phyloP scores from a whole-genome alignment of 2,113 vertebrate genomes.

The Perognathus longimembris region DNA sequence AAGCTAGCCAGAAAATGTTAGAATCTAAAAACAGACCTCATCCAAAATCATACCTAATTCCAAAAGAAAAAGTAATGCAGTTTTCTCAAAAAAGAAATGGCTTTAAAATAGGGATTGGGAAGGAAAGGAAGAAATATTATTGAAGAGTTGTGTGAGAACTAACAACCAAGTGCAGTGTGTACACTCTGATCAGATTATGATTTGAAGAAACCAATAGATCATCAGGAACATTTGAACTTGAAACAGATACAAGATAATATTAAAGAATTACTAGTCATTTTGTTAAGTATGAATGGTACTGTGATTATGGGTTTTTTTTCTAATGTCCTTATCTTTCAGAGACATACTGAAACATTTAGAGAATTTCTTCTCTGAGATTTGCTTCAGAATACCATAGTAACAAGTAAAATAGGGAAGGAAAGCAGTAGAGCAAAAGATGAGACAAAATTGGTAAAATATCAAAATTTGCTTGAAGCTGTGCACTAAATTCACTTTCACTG shows the following conservation, averaged over 20 bases:
- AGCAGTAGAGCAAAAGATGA: not conserved
- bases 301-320: not conserved
- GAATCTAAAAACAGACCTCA: not conserved
- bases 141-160: slow-evolving; percentile 40
- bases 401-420: not conserved
- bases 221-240: slow-evolving; percentile 53
- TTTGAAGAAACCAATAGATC: slow-evolving; percentile 36
- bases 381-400: not conserved
- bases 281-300: slow-evolving; percentile 8
- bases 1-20: not conserved
- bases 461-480: not conserved
- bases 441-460: slow-evolving; percentile 1
- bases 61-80: slow-evolving; percentile 9
- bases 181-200: slow-evolving; percentile 59
- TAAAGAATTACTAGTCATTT: slow-evolving; percentile 54
- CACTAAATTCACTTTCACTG: not conserved
- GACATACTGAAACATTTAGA: slow-evolving; percentile 9
- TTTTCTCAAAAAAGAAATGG: slow-evolving; percentile 17
- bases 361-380: not conserved
- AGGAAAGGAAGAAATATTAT: slow-evolving; percentile 30
- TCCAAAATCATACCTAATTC: not conserved
- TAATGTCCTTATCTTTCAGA: slow-evolving; percentile 48
- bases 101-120: not conserved
- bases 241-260: slow-evolving; percentile 33
- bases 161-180: slow-evolving; percentile 28